Conservation (phyloP, 2,888 invertebrate species). For the Andrena bucephala region DNA sequence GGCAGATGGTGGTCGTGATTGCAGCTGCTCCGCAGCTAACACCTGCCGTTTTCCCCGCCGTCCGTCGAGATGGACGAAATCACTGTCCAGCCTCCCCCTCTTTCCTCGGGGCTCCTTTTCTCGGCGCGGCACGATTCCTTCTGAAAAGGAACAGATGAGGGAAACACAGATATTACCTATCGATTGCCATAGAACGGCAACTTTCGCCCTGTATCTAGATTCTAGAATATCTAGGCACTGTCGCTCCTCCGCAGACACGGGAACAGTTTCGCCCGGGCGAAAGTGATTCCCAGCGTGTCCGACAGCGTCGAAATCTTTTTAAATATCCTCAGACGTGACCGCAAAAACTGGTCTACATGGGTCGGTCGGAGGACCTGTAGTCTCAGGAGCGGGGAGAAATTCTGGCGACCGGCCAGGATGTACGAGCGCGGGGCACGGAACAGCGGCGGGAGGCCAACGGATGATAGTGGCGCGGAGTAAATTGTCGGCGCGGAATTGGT, state of each 20-base stretch:
- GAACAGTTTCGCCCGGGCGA: neutral
- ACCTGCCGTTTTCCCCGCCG: slow-evolving; percentile 83
- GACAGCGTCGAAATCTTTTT: slow-evolving; percentile 34
- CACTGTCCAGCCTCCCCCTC: slow-evolving; percentile 65
- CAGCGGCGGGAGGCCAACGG: slow-evolving; percentile 15
- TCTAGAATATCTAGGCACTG: too few species aligned
- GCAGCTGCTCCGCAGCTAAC: slow-evolving; percentile 81
- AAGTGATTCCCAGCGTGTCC: slow-evolving; percentile 41
- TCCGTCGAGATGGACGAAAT: slow-evolving; percentile 77
- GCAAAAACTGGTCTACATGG: slow-evolving; percentile 40
- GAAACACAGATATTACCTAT: slow-evolving; percentile 27
- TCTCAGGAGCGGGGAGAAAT: slow-evolving; percentile 72
- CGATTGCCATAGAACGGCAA: slow-evolving; percentile 9
- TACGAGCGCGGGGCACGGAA: slow-evolving; percentile 48
- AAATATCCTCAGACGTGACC: slow-evolving; percentile 25
- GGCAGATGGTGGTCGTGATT: slow-evolving; percentile 83
- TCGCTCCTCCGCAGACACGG: too few species aligned
- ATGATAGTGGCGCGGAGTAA: slow-evolving; percentile 41
- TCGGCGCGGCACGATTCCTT: neutral
- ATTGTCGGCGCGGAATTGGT: slow-evolving; percentile 54
- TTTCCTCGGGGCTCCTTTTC: neutral
- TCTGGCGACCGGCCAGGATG: slow-evolving; percentile 71
- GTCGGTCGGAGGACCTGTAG: slow-evolving; percentile 23
- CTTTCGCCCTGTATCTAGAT: too few species aligned
- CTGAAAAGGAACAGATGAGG: slow-evolving; percentile 4